These are phyloP conservation scores for Erynnis tages DNA, from an alignment of 2,888 invertebrate genomes.

Conservation along the genomic window DNA sequence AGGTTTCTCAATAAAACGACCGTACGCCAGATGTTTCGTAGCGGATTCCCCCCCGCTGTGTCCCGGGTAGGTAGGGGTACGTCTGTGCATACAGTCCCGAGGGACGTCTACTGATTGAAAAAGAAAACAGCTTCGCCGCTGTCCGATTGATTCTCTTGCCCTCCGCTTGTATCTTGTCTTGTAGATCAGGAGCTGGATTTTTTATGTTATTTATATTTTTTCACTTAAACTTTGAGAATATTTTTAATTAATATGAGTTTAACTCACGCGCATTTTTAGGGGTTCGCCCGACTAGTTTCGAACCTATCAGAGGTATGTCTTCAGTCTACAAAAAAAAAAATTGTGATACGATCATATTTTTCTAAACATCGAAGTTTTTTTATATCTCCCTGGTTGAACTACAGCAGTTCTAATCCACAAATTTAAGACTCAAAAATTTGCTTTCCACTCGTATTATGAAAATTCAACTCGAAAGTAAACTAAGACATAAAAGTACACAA, in stretches of 20 bases:
- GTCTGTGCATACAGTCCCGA: constrained; percentile 50
- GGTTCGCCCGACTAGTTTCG: no score
- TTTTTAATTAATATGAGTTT: no score
- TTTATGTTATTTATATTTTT: no score
- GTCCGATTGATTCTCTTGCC: constrained; percentile 66
- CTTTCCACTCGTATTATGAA: background rate
- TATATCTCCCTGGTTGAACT: no score
- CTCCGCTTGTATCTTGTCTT: constrained; percentile 21
- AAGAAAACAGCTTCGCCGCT: constrained; percentile 73
- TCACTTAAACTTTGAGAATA: no score
- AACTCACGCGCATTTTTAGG: no score
- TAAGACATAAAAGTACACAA: constrained; percentile 7
- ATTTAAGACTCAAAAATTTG: no score
- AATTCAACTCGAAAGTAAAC: constrained; percentile 1
- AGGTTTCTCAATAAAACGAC: background rate
- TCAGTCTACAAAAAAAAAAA: no score
- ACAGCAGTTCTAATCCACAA: no score
- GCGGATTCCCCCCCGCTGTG: constrained; percentile 42
- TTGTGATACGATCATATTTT: no score
- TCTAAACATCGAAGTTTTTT: no score
- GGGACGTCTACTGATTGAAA: constrained; percentile 74
- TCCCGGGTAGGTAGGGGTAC: constrained; percentile 39
- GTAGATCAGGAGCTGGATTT: constrained; percentile 1
- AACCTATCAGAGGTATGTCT: no score
- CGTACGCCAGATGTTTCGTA: constrained; percentile 7